Conservation (phyloP, 2,797 vertebrate species). For the Melanogrammus aeglefinus region DNA sequence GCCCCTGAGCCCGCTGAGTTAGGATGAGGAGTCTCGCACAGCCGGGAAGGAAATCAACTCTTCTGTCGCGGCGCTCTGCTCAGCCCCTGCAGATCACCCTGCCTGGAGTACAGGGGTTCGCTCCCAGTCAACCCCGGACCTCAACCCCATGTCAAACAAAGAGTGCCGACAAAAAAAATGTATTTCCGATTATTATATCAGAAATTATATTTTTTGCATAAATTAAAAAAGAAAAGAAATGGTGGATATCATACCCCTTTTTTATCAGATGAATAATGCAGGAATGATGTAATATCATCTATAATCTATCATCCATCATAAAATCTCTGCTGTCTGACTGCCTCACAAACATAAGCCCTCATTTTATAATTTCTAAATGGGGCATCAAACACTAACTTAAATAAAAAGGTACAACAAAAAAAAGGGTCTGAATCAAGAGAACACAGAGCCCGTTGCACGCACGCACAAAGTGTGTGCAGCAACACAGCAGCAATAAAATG, state of each 20-base stretch:
- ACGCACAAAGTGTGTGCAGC: conserved; percentile 13
- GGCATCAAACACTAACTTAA: background rate
- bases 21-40: conserved; percentile 45
- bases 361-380: background rate
- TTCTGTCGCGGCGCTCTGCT: conserved; percentile 51
- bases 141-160: conserved; percentile 45
- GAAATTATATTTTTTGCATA: too few relatives aligned
- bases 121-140: conserved; percentile 44
- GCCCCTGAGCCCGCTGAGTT: conserved; percentile 41
- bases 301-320: background rate
- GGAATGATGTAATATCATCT: background rate
- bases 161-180: background rate
- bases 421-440: background rate
- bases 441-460: conserved; percentile 31
- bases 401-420: background rate
- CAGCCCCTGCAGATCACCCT: conserved; percentile 26
- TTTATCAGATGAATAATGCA: background rate
- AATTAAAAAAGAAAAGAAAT: too few relatives aligned
- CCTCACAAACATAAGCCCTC: background rate
- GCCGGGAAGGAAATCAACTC: conserved; percentile 47
- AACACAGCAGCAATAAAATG: conserved; percentile 44
- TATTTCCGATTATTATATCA: background rate
- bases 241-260: background rate
- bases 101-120: conserved; percentile 42
- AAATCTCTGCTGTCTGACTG: background rate